Conservation (phyloP, 2,888 invertebrate species). For the Priocnemis perturbator region DNA sequence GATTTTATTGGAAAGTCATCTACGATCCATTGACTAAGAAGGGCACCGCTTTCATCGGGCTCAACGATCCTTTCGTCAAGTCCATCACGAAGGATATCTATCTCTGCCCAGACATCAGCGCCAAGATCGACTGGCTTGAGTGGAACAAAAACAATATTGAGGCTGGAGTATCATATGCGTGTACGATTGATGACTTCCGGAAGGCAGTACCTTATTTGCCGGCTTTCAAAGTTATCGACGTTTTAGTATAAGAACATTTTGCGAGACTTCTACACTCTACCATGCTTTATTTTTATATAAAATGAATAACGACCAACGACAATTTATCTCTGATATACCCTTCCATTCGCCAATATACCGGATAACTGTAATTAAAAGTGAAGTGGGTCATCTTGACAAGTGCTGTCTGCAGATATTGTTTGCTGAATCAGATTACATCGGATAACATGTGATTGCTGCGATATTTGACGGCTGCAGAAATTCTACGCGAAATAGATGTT, state of each 20-base stretch:
- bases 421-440: neutral
- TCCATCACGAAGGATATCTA: constrained; percentile 50
- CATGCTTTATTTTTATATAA: too few relatives aligned
- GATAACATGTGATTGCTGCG: neutral
- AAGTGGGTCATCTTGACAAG: neutral
- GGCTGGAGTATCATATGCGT: constrained; percentile 81
- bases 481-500: too few relatives aligned
- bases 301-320: too few relatives aligned
- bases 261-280: too few relatives aligned
- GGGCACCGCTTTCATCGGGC: constrained; percentile 73
- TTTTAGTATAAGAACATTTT: constrained; percentile 25
- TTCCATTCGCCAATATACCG: too few relatives aligned
- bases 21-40: constrained; percentile 64
- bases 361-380: too few relatives aligned
- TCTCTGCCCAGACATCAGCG: constrained; percentile 77
- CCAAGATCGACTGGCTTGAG: constrained; percentile 76
- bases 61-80: constrained; percentile 74
- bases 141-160: constrained; percentile 77
- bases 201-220: constrained; percentile 78
- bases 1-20: constrained; percentile 76
- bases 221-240: constrained; percentile 74
- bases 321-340: too few relatives aligned
- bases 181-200: constrained; percentile 78
- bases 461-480: too few relatives aligned
- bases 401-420: neutral